Base-by-base conservation (phyloP, 2,113 vertebrate genomes). In the Clarias batrachus region DNA sequence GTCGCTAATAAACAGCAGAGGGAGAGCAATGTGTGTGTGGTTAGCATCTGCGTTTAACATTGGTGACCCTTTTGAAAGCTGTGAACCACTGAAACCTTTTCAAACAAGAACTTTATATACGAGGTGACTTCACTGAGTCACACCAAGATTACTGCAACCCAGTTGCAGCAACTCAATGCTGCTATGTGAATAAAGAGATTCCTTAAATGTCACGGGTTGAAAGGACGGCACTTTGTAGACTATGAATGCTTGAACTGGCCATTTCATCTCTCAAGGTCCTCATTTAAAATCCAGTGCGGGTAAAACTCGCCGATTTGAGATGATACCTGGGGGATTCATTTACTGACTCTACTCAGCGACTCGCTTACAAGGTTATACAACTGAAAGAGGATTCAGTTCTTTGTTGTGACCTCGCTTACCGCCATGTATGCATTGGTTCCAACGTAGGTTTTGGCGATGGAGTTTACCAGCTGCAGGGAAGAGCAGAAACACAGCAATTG, bases 391-490 rank as follows among this genome's bases (percentile, higher is more conserved):
- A 78, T n/a, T 59, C 54, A 2, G 21, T 79, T 57, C 14, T 19
- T 59, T 3, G 60, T 33, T 23, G 10, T 5, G 17, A 19, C 27
- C 6, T 74, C 91, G 96, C 98, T 99, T 93, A 99, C 98, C 89
- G 98, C 98, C 98, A 99, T 99, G 60, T 99, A 99, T 85, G 97
- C 98, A 87, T 99, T 99, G 89, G 98, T 99, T 95, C 98, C 98
- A 33, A 99, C 98, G 76, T 99, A 99, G 27, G 98, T 99, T 96
- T 99, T 99, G 91, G 98, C 98, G 85, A 99, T 99, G 85, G 98
- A 99, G 96, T 99, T 99, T 94, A 99, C 98, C 95, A 99, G 93
- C 98, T 99, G 96, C 88, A 94, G 95, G 94, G 92, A 86, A 95
- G 95, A 96, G 92, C 2, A 83, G 63, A 37, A 84, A 90, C 10